Base-by-base conservation (phyloP, 2,113 vertebrate species). In the Charadrius vociferus region DNA sequence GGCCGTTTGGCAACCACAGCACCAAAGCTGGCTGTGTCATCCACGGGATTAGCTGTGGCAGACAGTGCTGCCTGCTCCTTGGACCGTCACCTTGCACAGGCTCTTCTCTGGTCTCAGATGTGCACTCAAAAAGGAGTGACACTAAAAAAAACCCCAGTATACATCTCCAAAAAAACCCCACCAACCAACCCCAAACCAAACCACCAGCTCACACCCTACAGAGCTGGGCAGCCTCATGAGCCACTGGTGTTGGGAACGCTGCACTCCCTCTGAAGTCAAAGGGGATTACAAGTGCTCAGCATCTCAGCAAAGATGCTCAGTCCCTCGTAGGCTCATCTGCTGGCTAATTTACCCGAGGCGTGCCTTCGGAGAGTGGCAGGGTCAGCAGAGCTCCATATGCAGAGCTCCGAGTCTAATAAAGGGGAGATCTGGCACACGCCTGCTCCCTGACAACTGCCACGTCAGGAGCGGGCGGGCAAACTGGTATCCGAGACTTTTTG, bases 331-430 rank as follows among this genome's bases (percentile, higher is more conserved):
- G 80, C 45, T 95, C 83, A 36, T 83, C 80, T 61, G 63, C 3
- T 0, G 1, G 45, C 39, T 82, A 61, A 56, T 45, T 80, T 36
- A 85, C 62, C 32, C 75, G 0, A 2, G 52, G 41, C 24, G 2
- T 7, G 73, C 65, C 79, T 67, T 61, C 8, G 18, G 70, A 95
- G 79, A 52, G 59, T 49, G 7, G 68, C 6, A 2, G 66, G 87
- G 80, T 77, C 84, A 78, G 84, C 84, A 74, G 71, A 90, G 43
- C 81, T 55, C 55, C 93, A 62, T 14, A 34, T 10, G 58, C 88
- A 94, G 88, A 88, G 65, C 94, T 71, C 6, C 1, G 66, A 53
- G 71, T 9, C 67, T 37, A 37, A 83, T 67, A 18, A 62, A 43
- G 61, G 80, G 73, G 65, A 72, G 87, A 52, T 68, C 26, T 43